These are phyloP conservation scores for Morelia viridis DNA, from an alignment of 2,797 vertebrate genomes.

Conservation along the genomic window DNA sequence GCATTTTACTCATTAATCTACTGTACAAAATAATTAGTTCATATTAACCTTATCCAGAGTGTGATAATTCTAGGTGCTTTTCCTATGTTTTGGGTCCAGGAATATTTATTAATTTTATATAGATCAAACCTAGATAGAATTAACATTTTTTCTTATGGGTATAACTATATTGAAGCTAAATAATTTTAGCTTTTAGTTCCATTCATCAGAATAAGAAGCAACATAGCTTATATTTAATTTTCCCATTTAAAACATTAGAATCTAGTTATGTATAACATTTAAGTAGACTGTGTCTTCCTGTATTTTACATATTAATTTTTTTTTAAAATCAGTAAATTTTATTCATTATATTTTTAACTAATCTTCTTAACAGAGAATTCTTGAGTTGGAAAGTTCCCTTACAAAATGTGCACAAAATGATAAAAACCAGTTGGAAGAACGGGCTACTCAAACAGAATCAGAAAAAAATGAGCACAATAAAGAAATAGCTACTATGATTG, in stretches of 20 bases:
- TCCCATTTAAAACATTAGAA: background rate
- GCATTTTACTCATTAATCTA: background rate
- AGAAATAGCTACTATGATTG: constrained; percentile 78
- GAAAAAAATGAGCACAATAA: constrained; percentile 79
- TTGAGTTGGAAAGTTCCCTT: constrained; percentile 90
- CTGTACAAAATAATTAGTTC: background rate
- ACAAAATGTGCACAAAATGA: constrained; percentile 77
- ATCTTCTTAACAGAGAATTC: constrained; percentile 81
- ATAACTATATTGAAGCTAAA: background rate
- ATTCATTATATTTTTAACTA: constrained; percentile 29
- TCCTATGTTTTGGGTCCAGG: background rate
- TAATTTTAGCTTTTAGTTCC: background rate
- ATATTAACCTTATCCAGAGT: background rate
- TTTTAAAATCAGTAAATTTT: background rate
- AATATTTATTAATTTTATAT: background rate
- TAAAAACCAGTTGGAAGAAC: constrained; percentile 72
- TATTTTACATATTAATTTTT: background rate
- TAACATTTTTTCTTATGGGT: background rate
- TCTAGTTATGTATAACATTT: background rate
- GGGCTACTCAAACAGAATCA: constrained; percentile 76
- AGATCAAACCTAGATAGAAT: background rate
- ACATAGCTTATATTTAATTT: background rate
- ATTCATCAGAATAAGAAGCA: background rate
- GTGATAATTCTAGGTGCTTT: background rate
- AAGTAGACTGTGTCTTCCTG: background rate